phyloP scores from a whole-genome alignment of 2,113 vertebrate genomes.

The Microtus pennsylvanicus region DNA sequence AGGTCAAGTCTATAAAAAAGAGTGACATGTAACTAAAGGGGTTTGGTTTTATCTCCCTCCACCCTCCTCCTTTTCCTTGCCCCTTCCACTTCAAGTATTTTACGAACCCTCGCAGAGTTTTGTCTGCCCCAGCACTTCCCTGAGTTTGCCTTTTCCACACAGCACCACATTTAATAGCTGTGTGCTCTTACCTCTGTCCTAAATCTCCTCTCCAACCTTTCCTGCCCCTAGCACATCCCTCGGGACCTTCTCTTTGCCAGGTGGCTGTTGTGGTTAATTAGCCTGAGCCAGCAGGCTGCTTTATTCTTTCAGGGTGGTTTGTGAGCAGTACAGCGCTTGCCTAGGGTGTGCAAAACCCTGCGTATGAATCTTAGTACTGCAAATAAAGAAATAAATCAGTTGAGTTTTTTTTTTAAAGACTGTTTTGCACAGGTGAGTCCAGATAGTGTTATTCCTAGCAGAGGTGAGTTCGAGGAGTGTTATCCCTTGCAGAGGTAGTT shows the following conservation, averaged over 20 bases:
- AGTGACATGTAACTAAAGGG: not conserved
- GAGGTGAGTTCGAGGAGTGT: not conserved
- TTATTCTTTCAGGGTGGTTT: slow-evolving; percentile 27
- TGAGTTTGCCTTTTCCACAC: not conserved
- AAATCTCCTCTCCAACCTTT: slow-evolving; percentile 12
- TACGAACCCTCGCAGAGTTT: not conserved
- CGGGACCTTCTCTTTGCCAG: not conserved
- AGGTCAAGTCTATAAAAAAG: slow-evolving; percentile 1
- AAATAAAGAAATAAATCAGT: no score
- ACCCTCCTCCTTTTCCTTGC: not conserved
- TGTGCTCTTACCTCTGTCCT: not conserved
- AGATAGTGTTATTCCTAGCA: not conserved
- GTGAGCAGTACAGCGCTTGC: not conserved
- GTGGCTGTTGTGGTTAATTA: not conserved
- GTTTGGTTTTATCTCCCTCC: not conserved
- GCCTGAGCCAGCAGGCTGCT: not conserved
- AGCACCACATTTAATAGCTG: not conserved
- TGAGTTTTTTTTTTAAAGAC: not conserved
- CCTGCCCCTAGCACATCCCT: not conserved
- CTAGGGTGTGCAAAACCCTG: not conserved
- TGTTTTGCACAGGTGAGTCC: not conserved
- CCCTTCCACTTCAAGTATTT: not conserved
- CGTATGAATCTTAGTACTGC: not conserved
- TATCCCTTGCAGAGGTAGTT: not conserved
- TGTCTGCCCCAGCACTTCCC: not conserved